Percentiles rank a stretch among this genome's conserved stretches.
These are phyloP conservation scores for Megalopta genalis DNA, from an alignment of 1,140 invertebrate species.

Conservation along the genomic window DNA sequence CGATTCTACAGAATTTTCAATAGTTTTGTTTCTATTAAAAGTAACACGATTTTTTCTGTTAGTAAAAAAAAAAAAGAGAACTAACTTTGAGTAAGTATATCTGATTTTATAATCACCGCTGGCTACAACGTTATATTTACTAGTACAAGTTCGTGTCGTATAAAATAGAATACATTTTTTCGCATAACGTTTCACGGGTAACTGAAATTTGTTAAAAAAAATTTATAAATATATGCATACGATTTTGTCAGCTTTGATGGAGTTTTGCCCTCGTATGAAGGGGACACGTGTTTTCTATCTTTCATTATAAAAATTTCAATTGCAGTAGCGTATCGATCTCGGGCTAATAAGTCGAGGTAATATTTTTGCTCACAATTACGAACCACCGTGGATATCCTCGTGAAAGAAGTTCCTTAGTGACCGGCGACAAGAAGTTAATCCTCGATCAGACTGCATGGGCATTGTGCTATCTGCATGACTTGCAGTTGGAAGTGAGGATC, in stretches of 20 bases:
- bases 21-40: neutral
- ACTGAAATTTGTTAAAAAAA: neutral
- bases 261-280: neutral
- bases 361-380: neutral
- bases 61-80: neutral
- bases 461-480: slow-evolving; percentile 39
- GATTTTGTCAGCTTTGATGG: neutral
- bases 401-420: neutral
- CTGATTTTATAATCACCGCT: neutral
- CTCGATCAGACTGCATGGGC: neutral
- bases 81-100: neutral
- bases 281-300: neutral
- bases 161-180: neutral
- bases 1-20: neutral
- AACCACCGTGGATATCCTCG: neutral
- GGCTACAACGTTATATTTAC: neutral
- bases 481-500: slow-evolving; percentile 86
- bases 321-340: neutral
- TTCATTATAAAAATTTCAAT: neutral
- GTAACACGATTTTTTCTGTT: neutral
- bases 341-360: neutral
- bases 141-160: neutral
- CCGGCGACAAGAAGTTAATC: neutral
- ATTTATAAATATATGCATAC: neutral
- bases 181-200: neutral